A percentile compares a stretch with the other conserved stretches of the same genome.
These are phyloP conservation scores for Acromyrmex heyeri DNA, from an alignment of 1,140 invertebrate species.

Conservation along the genomic window DNA sequence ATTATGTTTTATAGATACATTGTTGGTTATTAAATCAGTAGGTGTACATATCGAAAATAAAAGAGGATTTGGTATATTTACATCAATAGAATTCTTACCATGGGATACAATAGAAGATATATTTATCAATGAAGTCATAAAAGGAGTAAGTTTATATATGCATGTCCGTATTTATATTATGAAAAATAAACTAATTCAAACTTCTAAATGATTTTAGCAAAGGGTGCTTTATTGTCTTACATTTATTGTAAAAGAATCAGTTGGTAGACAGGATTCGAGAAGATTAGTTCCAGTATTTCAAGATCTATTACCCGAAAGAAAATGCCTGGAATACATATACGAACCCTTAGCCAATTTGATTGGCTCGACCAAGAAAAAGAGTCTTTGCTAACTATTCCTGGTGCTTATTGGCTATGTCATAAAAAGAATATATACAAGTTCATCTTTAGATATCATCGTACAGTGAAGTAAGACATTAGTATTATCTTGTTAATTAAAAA, in stretches of 20 bases:
- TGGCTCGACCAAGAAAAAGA: slow-evolving; percentile 80
- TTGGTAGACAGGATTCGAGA: slow-evolving; percentile 74
- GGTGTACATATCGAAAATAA: slow-evolving; percentile 86
- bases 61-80: slow-evolving; percentile 82
- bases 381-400: slow-evolving; percentile 82
- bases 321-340: slow-evolving; percentile 87
- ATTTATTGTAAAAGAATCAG: slow-evolving; percentile 80
- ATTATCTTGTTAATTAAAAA: neutral
- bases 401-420: slow-evolving; percentile 85
- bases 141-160: slow-evolving; percentile 83
- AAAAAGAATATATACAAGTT: slow-evolving; percentile 85
- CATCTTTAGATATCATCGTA: slow-evolving; percentile 83
- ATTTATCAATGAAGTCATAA: slow-evolving; percentile 89
- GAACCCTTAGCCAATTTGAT: slow-evolving; percentile 81
- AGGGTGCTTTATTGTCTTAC: slow-evolving; percentile 84
- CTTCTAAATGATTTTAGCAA: slow-evolving; percentile 78
- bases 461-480: slow-evolving; percentile 75
- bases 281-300: slow-evolving; percentile 84
- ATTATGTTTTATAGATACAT: slow-evolving; percentile 82
- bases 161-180: neutral
- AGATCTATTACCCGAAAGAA: slow-evolving; percentile 83
- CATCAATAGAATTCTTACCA: slow-evolving; percentile 85
- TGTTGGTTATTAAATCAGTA: slow-evolving; percentile 87
- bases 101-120: slow-evolving; percentile 87
- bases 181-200: neutral